Evolutionary conservation across 2,888 invertebrate genomes (phyloP).

Genomic region (Polyommatus iphigenia): DNA sequence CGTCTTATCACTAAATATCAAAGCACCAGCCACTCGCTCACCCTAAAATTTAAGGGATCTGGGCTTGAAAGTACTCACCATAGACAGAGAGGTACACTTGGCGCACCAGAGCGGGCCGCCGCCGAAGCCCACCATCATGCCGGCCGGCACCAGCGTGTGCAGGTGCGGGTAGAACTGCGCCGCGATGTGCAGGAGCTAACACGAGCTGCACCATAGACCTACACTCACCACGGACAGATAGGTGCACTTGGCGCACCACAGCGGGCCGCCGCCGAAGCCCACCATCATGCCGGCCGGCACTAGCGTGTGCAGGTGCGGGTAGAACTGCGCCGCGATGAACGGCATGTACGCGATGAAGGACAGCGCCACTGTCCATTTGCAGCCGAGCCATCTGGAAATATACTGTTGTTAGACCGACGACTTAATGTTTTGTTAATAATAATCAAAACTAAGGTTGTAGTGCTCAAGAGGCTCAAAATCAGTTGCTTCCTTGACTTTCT

Average conservation of each 20-base stretch:
- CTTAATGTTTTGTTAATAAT: not conserved
- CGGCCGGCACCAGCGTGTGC: slow-evolving; percentile 90
- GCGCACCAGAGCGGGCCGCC: slow-evolving; percentile 98
- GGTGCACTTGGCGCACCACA: slow-evolving; percentile 98
- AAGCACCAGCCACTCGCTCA: too few relatives aligned
- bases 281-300: slow-evolving; percentile 91
- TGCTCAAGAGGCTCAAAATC: too few relatives aligned
- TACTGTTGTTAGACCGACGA: not conserved
- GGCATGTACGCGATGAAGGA: slow-evolving; percentile 94
- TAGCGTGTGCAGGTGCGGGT: slow-evolving; percentile 90
- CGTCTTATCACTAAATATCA: too few relatives aligned
- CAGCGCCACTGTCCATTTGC: slow-evolving; percentile 93
- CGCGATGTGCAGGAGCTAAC: slow-evolving; percentile 75
- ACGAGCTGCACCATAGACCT: not conserved
- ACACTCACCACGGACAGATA: slow-evolving; percentile 89
- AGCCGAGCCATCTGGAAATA: slow-evolving; percentile 88
- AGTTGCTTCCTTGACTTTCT: too few relatives aligned
- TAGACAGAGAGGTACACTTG: slow-evolving; percentile 95
- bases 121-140: slow-evolving; percentile 90
- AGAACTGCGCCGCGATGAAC: slow-evolving; percentile 94
- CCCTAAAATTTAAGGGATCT: too few relatives aligned
- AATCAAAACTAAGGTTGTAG: too few relatives aligned
- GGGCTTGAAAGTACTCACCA: too few relatives aligned
- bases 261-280: slow-evolving; percentile 93
- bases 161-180: slow-evolving; percentile 94